Conservation (phyloP, 2,797 vertebrate species). For the Halcyon leucocephala region DNA sequence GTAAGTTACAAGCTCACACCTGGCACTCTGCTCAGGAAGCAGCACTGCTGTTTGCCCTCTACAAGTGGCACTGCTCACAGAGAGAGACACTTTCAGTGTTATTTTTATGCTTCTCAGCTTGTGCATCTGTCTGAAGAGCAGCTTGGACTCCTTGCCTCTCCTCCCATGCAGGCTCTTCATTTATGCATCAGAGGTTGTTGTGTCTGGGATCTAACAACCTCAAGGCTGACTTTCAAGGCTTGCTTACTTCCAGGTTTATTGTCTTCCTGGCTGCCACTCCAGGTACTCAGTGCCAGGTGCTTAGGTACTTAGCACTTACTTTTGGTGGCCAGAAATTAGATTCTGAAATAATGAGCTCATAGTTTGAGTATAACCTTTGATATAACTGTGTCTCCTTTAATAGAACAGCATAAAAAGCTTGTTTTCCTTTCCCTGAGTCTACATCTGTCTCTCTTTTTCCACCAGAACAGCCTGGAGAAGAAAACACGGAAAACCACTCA, state of each 20-base stretch:
- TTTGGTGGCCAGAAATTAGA: neutral
- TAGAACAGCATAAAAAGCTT: neutral
- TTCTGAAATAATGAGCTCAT: neutral
- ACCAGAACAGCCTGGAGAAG: neutral
- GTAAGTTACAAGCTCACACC: neutral
- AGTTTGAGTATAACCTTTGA: neutral
- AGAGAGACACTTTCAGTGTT: neutral
- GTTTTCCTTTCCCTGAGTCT: neutral
- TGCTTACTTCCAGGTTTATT: neutral
- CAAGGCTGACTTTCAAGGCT: neutral
- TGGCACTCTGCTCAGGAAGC: slow-evolving; percentile 38
- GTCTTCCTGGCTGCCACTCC: neutral
- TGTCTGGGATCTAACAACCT: neutral
- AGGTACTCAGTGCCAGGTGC: neutral
- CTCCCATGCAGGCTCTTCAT: neutral
- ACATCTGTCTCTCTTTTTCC: neutral
- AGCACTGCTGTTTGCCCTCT: neutral
- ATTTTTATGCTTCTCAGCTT: slow-evolving; percentile 28
- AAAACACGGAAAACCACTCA: neutral
- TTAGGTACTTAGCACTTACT: neutral
- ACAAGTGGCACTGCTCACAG: neutral
- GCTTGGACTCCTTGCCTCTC: neutral
- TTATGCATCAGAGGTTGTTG: neutral
- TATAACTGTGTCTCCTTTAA: neutral
- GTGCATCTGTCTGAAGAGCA: slow-evolving; percentile 16